Percentiles rank a stretch among this genome's conserved stretches.
phyloP scores from a whole-genome alignment of 2,888 invertebrate species.

The Lamellibrachia satsuma region DNA sequence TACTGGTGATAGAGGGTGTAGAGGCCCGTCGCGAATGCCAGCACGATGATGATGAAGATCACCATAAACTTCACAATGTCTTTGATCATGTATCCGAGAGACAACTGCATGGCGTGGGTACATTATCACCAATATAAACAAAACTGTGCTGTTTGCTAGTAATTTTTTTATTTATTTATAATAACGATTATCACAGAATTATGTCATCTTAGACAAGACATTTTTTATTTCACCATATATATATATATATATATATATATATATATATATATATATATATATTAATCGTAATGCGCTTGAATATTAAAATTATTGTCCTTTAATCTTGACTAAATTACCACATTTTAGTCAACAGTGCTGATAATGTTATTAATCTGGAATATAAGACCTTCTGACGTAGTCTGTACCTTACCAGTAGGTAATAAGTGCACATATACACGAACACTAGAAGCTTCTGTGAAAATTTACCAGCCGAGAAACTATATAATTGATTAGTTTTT shows the following conservation, averaged over 20 bases:
- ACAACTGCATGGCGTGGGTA: constrained; percentile 71
- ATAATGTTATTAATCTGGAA: too few relatives aligned
- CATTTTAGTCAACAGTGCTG: too few relatives aligned
- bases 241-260: too few relatives aligned
- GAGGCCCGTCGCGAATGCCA: constrained; percentile 73
- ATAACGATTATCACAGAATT: background rate
- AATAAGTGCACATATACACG: too few relatives aligned
- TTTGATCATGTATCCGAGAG: constrained; percentile 76
- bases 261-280: background rate
- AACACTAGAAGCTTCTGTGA: too few relatives aligned
- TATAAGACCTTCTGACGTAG: too few relatives aligned
- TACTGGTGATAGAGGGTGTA: constrained; percentile 76
- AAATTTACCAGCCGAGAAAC: too few relatives aligned
- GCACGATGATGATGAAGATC: constrained; percentile 72
- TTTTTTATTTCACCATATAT: background rate
- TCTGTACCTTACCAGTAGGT: too few relatives aligned
- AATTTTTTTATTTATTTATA: background rate
- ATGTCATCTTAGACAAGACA: background rate
- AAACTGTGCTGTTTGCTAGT: background rate
- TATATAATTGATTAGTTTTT: too few relatives aligned
- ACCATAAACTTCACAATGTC: constrained; percentile 74
- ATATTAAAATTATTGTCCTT: too few relatives aligned
- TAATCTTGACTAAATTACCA: too few relatives aligned
- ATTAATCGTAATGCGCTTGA: too few relatives aligned
- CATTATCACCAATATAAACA: background rate